Evolutionary conservation across 53 echinoderm and acorn worm species (phyloP).

Genomic region (Astropecten irregularis): DNA sequence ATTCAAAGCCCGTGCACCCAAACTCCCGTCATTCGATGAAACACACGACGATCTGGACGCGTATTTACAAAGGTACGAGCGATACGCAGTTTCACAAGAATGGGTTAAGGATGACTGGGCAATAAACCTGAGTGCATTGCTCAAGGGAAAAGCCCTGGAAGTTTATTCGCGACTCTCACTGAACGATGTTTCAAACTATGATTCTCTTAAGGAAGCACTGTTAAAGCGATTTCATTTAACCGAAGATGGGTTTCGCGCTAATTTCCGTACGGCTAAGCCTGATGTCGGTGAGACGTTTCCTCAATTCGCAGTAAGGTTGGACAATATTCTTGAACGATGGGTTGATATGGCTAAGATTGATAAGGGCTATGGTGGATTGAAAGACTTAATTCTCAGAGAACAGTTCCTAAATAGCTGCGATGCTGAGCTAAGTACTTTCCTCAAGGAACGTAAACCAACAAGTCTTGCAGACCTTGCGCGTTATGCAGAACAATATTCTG

Average conservation of each 20-base stretch:
- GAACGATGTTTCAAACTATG: slow-evolving; percentile 1
- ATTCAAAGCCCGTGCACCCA: background rate
- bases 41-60: slow-evolving; percentile 30
- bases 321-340: slow-evolving; percentile 3
- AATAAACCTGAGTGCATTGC: background rate
- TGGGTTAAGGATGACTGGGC: slow-evolving; percentile 26
- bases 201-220: slow-evolving; percentile 2
- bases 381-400: slow-evolving; percentile 21
- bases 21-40: slow-evolving; percentile 20
- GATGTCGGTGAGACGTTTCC: background rate
- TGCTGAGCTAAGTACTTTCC: slow-evolving; percentile 12
- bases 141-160: slow-evolving; percentile 17
- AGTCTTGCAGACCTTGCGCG: background rate
- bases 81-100: background rate
- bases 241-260: slow-evolving; percentile 17
- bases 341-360: slow-evolving; percentile 22
- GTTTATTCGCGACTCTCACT: background rate
- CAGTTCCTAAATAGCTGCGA: slow-evolving; percentile 29
- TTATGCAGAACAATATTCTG: slow-evolving; percentile 37
- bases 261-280: slow-evolving; percentile 24
- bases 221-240: slow-evolving; percentile 32
- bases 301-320: slow-evolving; percentile 10
- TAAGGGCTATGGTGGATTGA: background rate
- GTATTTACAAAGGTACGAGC: slow-evolving; percentile 23
- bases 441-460: slow-evolving; percentile 41